Evolutionary conservation across 2,113 vertebrate species (phyloP), one percentile per base, ranked within the genome.

Genomic region (Pseudonaja textilis): DNA sequence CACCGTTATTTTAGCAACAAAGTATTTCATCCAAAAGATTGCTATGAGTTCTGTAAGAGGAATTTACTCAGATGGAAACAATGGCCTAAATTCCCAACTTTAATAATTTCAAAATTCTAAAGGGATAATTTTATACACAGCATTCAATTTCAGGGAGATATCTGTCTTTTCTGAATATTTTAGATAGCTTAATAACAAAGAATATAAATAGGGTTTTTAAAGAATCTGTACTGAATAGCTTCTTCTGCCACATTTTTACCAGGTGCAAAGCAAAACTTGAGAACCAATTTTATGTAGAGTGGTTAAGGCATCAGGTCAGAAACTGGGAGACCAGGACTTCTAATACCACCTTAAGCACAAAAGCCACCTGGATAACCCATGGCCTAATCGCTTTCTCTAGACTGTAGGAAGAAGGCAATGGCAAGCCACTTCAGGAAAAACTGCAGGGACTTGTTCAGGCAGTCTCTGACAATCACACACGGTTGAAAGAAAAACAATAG

Each of bases 211-310:
- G 56, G 89, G 0, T 57, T 95, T 91, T 1, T 90, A n/a, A 86
- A 89, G 45, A 26, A 54, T 74, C 42, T 92, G 85, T 81, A 59
- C 29, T 92, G 69, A 91, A 92, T 45, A 42, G 20, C 59, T 87
- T n/a, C 42, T 81, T 93, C 94, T 91, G 3, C 86, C 90, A 57
- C 47, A 0, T 29, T 85, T 89, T 81, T 91, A 93, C 89, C 90
- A 87, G 85, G 74, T 94, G 94, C 25, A 90, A 11, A 89, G 16
- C 34, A 81, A 6, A 39, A 81, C n/a, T 39, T 64, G 61, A 16
- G 29, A 69, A 69, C 29, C 29, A 69, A n/a, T 69, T n/a, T 69
- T 29, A 64, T 5, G 26, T 14, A 64, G 23, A 25, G 26, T n/a
- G 61, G 29, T 69, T 69, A n/a, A 69, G 61, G 61, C 29, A 69